Evolutionary conservation across 1,140 invertebrate species (phyloP), one percentile per base, ranked within the genome.

Genomic region (Drosophila persimilis): DNA sequence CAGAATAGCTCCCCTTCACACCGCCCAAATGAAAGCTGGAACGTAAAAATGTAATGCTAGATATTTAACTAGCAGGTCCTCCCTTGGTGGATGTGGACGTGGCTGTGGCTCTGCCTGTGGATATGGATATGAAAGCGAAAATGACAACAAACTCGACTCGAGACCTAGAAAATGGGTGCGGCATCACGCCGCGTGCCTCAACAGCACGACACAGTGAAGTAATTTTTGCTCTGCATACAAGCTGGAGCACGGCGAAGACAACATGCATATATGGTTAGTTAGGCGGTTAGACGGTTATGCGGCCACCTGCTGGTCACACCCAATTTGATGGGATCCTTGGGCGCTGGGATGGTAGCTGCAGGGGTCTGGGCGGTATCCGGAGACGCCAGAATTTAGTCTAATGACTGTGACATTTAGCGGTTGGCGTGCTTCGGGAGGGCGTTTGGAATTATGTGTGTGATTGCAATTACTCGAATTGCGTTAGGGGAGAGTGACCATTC

Each of bases 231-330:
- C 84, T 84, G 72, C 75, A 83, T 78, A 72, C 80, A 64, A 17
- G 22, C 29, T 6, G 17, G 17, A 44, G 39, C 55, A 13, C 22
- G 35, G 15, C 31, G 35, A 53, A 58, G 80, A 76, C 76, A 79
- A 69, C 66, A 85, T 88, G 83, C 83, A 86, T 39, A 39, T 39
- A 77, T 80, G 81, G 81, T 85, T 77, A 80, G 81, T 73, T 79
- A 79, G 35, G 29, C 29, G 29, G 54, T 71, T 79, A 79, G 9
- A 7, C 29, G 29, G 54, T 71, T 76, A 56, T 59, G 22, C 39
- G 56, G 60, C 65, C 60, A 67, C 80, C 77, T 79, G 77, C 65
- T 77, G 81, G 81, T 76, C 81, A 71, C 81, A 78, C 81, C 81
- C 77, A 83, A 69, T 69, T 69, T 52, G 52, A 41, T 69, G 31